Base-by-base conservation (phyloP, 1,140 invertebrate species). In the Drosophila littoralis region DNA sequence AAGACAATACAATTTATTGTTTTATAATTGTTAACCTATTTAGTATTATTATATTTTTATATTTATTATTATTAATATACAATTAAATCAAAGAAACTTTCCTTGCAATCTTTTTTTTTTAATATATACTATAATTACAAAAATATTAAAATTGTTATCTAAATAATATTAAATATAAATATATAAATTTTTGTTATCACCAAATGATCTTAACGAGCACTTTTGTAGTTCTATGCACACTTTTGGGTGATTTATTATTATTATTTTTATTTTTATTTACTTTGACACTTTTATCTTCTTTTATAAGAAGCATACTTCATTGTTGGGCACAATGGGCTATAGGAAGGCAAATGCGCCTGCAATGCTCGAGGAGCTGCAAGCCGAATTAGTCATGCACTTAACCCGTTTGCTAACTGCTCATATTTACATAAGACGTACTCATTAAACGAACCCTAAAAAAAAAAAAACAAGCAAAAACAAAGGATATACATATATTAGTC, bases 401-500 rank as follows among this genome's bases (percentile, higher is more conserved):
- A 73, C 65, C 51, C 55, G 77, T 78, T 80, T 66, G 10, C 45
- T 67, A 67, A 79, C 43, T 43, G 54, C 43, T 60, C 51, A 45
- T 57, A 74, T 88, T 83, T 70, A 71, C 66, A 74, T 71, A 86
- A 88, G 58, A 45, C 13, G 43, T 13, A 45, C 12, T 64, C 76
- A 79, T 77, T 82, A 54, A 79, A 17, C 15, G 17, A 66, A 45
- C 61, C 50, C 17, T 35, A 46, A 75, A 63, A 64, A 63, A 69
- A 50, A 48, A 48, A 67, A 36, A 15, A 40, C 10, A 48, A 66
- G 68, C 22, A 28, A 77, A 70, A 46, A 46, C 57, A 59, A 59
- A 46, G 35, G 40, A 43, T 40, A 55, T 36, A 45, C 35, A 64
- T 70, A 77, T 71, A 72, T 88, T 79, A 79, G 69, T 57, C 45